Percentiles rank a stretch among this genome's conserved stretches.
phyloP scores from a whole-genome alignment of 2,797 vertebrate species.

The Leuciscus waleckii region DNA sequence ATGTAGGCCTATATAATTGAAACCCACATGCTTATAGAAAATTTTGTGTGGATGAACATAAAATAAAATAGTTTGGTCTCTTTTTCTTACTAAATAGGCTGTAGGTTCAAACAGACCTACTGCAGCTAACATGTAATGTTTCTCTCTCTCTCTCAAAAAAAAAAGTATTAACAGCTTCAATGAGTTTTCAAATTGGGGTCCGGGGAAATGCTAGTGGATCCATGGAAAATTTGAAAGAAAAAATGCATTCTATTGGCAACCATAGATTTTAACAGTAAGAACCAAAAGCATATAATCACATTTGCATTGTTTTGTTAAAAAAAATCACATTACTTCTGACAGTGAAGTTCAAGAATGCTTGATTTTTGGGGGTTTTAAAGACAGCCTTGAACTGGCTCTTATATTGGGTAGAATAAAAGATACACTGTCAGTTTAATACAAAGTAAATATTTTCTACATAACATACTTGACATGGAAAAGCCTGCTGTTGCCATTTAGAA shows the following conservation, averaged over 20 bases:
- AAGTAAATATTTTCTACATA: background rate
- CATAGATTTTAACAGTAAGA: too few relatives aligned
- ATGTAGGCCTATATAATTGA: slow-evolving; percentile 70
- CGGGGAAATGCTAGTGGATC: too few relatives aligned
- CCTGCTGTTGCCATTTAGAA: background rate
- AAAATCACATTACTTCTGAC: too few relatives aligned
- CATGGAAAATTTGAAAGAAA: background rate
- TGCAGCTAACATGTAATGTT: background rate
- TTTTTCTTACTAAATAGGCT: background rate
- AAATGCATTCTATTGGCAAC: background rate
- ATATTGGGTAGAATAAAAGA: background rate
- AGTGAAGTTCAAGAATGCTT: background rate
- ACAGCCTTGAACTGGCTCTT: background rate
- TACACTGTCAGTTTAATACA: background rate
- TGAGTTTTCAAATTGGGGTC: background rate
- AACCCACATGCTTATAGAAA: slow-evolving; percentile 54
- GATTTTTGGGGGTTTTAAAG: background rate
- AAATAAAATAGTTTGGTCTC: slow-evolving; percentile 45
- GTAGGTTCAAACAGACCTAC: background rate
- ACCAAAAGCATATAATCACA: background rate
- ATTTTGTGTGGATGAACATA: slow-evolving; percentile 66
- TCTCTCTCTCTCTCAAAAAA: background rate
- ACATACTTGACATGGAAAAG: background rate
- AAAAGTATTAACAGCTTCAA: slow-evolving; percentile 16
- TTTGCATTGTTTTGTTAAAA: too few relatives aligned